Evolutionary conservation across 2,113 vertebrate species (phyloP).

Genomic region (Pitta sordida): DNA sequence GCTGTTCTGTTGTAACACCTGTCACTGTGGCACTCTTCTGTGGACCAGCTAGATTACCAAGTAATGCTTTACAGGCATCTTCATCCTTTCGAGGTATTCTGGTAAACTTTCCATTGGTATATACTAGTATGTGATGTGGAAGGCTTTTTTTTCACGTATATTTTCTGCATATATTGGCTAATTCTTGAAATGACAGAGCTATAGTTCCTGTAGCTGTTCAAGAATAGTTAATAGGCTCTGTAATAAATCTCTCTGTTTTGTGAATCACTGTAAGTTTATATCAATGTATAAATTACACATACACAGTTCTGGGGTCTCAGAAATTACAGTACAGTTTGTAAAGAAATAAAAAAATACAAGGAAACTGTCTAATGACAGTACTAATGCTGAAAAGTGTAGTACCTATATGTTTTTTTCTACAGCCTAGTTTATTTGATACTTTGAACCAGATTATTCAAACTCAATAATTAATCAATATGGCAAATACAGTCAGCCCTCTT

Average conservation of each 20-base stretch:
- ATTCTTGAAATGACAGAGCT: not conserved
- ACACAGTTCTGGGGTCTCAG: not conserved
- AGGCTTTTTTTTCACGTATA: not conserved
- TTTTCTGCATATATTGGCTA: not conserved
- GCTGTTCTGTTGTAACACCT: constrained; percentile 86
- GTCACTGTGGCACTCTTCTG: constrained; percentile 85
- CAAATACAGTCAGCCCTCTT: too few species aligned
- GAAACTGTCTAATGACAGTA: not conserved
- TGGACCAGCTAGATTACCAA: constrained; percentile 81
- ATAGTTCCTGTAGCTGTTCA: not conserved
- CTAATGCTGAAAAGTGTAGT: not conserved
- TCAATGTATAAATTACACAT: not conserved
- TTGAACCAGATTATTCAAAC: not conserved
- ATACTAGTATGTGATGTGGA: not conserved
- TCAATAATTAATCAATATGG: not conserved
- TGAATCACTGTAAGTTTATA: not conserved
- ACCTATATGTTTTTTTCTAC: not conserved
- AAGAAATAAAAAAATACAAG: not conserved
- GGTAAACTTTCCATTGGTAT: not conserved
- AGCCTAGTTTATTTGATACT: not conserved
- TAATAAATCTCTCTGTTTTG: not conserved
- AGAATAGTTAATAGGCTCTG: not conserved
- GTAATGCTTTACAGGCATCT: constrained; percentile 77
- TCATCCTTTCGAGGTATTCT: constrained; percentile 65
- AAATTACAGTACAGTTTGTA: not conserved